Conservation (phyloP, 2,888 invertebrate genomes). For the Agrilus mali region DNA sequence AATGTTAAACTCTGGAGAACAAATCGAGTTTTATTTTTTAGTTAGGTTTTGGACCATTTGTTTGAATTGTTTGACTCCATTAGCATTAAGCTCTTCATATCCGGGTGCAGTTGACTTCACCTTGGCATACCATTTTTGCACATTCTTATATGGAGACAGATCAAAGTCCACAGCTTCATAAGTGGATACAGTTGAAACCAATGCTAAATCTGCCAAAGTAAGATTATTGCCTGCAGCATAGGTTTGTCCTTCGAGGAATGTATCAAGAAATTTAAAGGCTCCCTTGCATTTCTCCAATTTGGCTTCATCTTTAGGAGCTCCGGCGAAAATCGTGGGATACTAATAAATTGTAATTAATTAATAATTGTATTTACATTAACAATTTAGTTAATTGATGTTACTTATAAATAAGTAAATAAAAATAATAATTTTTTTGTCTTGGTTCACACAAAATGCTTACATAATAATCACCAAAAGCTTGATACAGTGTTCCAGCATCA, state of each 20-base stretch:
- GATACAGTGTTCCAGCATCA: constrained; percentile 64
- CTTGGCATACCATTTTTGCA: constrained; percentile 48
- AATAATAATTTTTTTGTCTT: neutral
- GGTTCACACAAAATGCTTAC: constrained; percentile 37
- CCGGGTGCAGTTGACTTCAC: constrained; percentile 45
- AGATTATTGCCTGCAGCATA: constrained; percentile 60
- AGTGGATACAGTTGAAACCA: constrained; percentile 56
- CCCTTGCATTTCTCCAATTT: constrained; percentile 56
- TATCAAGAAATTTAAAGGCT: constrained; percentile 55
- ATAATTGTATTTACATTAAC: neutral
- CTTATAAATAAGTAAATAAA: neutral
- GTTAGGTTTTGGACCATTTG: constrained; percentile 21
- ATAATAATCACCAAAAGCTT: constrained; percentile 56
- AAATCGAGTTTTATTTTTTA: constrained; percentile 16
- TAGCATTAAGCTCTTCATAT: constrained; percentile 35
- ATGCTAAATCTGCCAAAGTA: constrained; percentile 65
- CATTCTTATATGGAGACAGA: constrained; percentile 53
- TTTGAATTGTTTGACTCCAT: constrained; percentile 25
- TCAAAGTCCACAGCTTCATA: constrained; percentile 51
- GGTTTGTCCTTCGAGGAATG: constrained; percentile 55
- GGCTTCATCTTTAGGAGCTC: constrained; percentile 41
- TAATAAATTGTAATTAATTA: constrained; percentile 5
- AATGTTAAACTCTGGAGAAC: neutral
- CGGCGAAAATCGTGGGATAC: constrained; percentile 35
- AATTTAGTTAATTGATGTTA: neutral